Evolutionary conservation across 2,113 vertebrate genomes (phyloP), one percentile per base, ranked within the genome.

Genomic region (Poeciliopsis turrubarensis): DNA sequence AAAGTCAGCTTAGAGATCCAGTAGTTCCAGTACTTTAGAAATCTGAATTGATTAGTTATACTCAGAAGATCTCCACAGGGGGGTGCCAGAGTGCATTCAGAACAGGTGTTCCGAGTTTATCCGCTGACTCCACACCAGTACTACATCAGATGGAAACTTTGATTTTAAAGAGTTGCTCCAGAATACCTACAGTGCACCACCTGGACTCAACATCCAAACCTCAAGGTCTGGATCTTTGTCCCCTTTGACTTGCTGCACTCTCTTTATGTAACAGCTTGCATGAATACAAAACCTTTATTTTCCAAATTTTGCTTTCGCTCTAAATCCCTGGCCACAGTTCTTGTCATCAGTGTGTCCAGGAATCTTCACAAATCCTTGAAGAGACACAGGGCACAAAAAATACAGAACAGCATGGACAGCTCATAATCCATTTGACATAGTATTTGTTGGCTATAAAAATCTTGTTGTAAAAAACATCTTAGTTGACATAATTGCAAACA

Each of bases 31-130:
- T 39, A 63, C 54, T 19, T 70, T 4, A 7, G 27, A 26, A 25
- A 47, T 66, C 54, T 27, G 6, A 11, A 11, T 39, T 57, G 54
- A 22, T 74, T 57, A 71, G 12, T 61, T 41, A 7, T 25, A 3
- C 65, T 11, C 30, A 75, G 37, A 60, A 44, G 64, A 51, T 62
- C n/a, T 78, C 44, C 31, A 57, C 60, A 51, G 64, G 62, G 27
- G 65, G 47, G 63, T 34, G 34, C 44, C 44, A 19, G 8, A 17
- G 25, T 7, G n/a, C 31, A 73, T 63, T 32, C 7, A 67, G 39
- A 66, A 63, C 57, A 70, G 62, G n/a, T 74, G 30, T 15, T 37
- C 5, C 26, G 25, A 68, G 30, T 39, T 37, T 4, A 5, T 37
- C 27, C 32, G 14, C 44, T 61, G 27, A 17, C 25, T 47, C 57